Conservation (phyloP, 92 coral and sea anemone species). For the Pocillopora grandis region DNA sequence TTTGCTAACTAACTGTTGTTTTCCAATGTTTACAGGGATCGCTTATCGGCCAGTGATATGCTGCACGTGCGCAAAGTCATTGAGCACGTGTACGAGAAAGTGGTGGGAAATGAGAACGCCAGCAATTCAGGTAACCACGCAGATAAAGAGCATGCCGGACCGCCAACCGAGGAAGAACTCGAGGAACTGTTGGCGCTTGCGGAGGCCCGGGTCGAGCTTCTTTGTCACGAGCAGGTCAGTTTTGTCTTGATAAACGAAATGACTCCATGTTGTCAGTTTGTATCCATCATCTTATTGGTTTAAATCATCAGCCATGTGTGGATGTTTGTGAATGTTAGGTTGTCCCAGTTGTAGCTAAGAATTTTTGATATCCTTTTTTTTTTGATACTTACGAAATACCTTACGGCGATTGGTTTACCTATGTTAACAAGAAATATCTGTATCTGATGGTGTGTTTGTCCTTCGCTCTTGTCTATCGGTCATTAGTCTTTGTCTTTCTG, state of each 20-base stretch:
- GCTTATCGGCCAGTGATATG: constrained; percentile 98
- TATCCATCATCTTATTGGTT: no score
- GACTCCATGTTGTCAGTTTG: no score
- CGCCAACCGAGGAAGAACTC: constrained; percentile 62
- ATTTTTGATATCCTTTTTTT: no score
- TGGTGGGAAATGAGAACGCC: constrained; percentile 74
- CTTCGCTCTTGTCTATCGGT: not conserved
- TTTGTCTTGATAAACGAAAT: not conserved
- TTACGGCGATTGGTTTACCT: no score
- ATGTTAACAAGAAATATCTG: not conserved
- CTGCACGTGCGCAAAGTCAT: constrained; percentile 94
- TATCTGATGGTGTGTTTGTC: not conserved
- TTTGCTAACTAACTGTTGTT: not conserved
- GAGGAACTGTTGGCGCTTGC: constrained; percentile 86
- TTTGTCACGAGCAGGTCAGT: constrained; percentile 91
- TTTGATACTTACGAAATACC: no score
- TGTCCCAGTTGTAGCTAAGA: not conserved
- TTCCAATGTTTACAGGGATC: constrained; percentile 63
- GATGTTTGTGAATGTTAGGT: not conserved
- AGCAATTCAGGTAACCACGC: constrained; percentile 69
- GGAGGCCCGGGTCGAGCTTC: constrained; percentile 89
- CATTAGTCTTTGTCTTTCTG: not conserved
- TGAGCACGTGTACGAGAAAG: constrained; percentile 94
- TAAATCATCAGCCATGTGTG: not conserved
- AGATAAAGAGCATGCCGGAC: constrained; percentile 74